Conservation (phyloP, 2,888 invertebrate genomes). For the Gonocerus acuteangulatus region DNA sequence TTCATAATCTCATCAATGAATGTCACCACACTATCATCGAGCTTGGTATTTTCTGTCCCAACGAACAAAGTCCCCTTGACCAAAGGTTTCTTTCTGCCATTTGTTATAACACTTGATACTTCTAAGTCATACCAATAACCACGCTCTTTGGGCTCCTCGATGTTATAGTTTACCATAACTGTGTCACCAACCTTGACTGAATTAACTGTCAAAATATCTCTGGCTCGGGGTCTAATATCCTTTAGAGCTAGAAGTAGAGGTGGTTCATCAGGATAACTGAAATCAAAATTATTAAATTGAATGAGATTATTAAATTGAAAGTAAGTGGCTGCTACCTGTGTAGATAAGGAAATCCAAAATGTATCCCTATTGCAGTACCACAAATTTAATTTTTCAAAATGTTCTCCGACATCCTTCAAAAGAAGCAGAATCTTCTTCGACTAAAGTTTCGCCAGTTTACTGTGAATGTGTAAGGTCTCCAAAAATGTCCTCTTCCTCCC, state of each 20-base stretch:
- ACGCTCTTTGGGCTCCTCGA: slow-evolving; percentile 56
- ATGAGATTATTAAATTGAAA: too few relatives aligned
- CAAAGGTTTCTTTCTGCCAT: slow-evolving; percentile 44
- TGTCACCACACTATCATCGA: slow-evolving; percentile 45
- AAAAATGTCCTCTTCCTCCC: too few relatives aligned
- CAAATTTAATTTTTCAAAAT: not conserved
- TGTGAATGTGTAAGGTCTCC: too few relatives aligned
- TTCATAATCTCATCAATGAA: slow-evolving; percentile 58
- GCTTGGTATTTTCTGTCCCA: slow-evolving; percentile 43
- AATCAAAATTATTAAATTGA: not conserved
- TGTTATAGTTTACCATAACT: slow-evolving; percentile 68
- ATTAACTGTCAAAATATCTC: slow-evolving; percentile 47
- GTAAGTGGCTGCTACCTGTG: too few relatives aligned
- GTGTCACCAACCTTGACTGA: slow-evolving; percentile 53
- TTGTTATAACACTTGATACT: slow-evolving; percentile 44
- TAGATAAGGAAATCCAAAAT: too few relatives aligned
- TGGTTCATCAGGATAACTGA: slow-evolving; percentile 12
- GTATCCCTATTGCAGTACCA: too few relatives aligned
- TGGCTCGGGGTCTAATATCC: slow-evolving; percentile 61
- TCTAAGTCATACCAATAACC: slow-evolving; percentile 59
- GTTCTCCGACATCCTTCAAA: too few relatives aligned
- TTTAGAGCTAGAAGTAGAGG: slow-evolving; percentile 38
- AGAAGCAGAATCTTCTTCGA: too few relatives aligned
- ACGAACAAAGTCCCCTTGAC: slow-evolving; percentile 54
- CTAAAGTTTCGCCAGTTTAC: too few relatives aligned